These are phyloP conservation scores for Drosophila buzzatii DNA, from an alignment of 2,888 invertebrate species.

Conservation along the genomic window DNA sequence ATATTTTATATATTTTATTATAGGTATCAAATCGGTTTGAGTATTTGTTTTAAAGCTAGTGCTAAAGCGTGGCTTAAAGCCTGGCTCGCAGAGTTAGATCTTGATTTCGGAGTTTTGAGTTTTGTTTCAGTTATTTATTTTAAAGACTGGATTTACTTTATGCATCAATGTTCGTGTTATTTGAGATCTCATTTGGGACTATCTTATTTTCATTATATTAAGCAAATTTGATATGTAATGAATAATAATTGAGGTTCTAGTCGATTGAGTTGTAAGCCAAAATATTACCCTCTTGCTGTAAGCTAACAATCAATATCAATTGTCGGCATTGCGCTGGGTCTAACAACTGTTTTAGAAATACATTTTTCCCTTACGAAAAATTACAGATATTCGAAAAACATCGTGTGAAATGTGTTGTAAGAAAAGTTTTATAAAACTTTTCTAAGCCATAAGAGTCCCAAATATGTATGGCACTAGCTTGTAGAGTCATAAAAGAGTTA, in stretches of 20 bases:
- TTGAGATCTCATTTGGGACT: too few relatives aligned
- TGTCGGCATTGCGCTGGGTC: too few relatives aligned
- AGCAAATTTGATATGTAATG: neutral
- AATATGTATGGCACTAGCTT: neutral
- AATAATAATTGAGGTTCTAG: neutral
- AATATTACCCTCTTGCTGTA: neutral
- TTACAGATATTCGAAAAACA: neutral
- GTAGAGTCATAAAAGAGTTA: neutral
- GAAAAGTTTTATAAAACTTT: neutral
- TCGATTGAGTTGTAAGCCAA: neutral
- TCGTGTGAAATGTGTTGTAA: neutral
- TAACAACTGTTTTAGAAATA: neutral
- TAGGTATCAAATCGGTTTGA: too few relatives aligned
- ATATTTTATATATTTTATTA: too few relatives aligned
- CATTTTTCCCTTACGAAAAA: neutral
- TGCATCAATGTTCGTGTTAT: too few relatives aligned
- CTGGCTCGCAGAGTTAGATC: too few relatives aligned
- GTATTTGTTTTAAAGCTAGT: too few relatives aligned
- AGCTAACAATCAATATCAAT: neutral
- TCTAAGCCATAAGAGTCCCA: neutral
- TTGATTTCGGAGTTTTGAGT: too few relatives aligned
- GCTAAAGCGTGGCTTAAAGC: too few relatives aligned
- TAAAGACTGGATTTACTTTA: too few relatives aligned
- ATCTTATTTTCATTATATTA: too few relatives aligned
- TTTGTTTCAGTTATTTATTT: too few relatives aligned